Base-by-base conservation (phyloP, 2,797 vertebrate genomes). In the Ispidina picta region DNA sequence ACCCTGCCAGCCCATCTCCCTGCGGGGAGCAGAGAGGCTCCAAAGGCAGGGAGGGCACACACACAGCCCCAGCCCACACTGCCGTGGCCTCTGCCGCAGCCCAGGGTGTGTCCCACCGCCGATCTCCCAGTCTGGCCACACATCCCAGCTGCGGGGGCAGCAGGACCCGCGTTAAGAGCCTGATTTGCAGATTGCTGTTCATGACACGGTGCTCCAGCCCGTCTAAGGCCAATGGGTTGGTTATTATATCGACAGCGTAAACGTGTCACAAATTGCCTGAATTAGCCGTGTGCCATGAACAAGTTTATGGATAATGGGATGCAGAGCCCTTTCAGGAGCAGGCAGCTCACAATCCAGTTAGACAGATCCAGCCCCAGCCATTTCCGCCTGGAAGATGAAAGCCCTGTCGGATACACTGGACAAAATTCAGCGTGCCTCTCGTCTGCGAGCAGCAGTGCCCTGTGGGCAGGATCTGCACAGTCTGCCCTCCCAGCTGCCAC, bases 241-340 rank as follows among this genome's bases (percentile, higher is more conserved):
- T 84, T 84, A 48, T 89, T 73, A 73, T 39, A 88, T 56, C 37
- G 29, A 74, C 87, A 82, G 89, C 68, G 17, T 64, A 83, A 94
- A 91, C 21, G n/a, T 70, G 89, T 73, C 20, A 6, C 89, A 93
- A 95, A 95, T 95, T 94, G 94, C 66, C 85, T 41, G 91, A 95
- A 95, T 95, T 93, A 93, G 89, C 89, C 10, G 0, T 70, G 88
- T 82, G 94, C 93, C 89, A 79, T 89, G 95, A 92, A 79, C 92
- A 82, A 56, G 89, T 89, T 94, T 92, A 58, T 86, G 80, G 92
- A 86, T 95, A 94, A 93, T 91, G 77, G 94, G 92, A 95, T 88
- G 89, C 92, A 89, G 87, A 95, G 73, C 62, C 69, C 85, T 78
- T 89, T 85, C 63, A 41, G 73, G 64, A 89, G 82, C 12, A 89